Evolutionary conservation across 1,140 invertebrate genomes (phyloP), one percentile per base, ranked within the genome.

Genomic region (Drosophila kurseongensis): DNA sequence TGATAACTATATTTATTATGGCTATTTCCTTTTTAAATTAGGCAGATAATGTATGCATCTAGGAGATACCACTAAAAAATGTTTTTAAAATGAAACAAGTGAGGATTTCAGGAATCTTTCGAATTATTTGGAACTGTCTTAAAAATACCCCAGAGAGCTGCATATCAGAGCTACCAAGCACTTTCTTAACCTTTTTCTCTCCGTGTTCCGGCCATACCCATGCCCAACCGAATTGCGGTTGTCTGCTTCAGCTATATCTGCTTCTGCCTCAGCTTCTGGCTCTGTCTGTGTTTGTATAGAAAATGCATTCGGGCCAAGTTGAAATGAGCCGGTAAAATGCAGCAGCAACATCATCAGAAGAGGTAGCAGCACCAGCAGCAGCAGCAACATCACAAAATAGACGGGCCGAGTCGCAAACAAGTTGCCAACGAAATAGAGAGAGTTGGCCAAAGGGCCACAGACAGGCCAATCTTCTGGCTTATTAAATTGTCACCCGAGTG

Each of bases 251-350:
- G 66, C 36, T 69, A 55, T 32, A 61, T 44, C 58, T 51, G 59
- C 44, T 75, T 54, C 59, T 42, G 66, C 50, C 32, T 35, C 38
- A 59, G 58, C 29, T 45, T 41, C 41, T 67, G 74, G 12, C 14
- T 6, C 44, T 42, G 60, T 14, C 51, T 76, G 60, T 81, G 82
- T 81, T 88, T 86, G 83, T 76, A 76, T 79, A 82, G 83, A 88
- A 88, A 86, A 88, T 86, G 83, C 83, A 86, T 88, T 86, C 79
- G 82, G 82, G 82, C 83, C 82, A 86, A 88, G 78, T 79, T 88
- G 82, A 86, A 86, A 86, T 86, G 82, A 88, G 82, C 82, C 82
- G 82, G 82, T 79, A 86, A 86, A 83, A 86, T 86, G 82, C 78
- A 86, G 72, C 71, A 78, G 66, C 75, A 41, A 41, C 51, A 36